phyloP scores from a whole-genome alignment of 2,797 vertebrate genomes.

The Pipistrellus kuhlii region DNA sequence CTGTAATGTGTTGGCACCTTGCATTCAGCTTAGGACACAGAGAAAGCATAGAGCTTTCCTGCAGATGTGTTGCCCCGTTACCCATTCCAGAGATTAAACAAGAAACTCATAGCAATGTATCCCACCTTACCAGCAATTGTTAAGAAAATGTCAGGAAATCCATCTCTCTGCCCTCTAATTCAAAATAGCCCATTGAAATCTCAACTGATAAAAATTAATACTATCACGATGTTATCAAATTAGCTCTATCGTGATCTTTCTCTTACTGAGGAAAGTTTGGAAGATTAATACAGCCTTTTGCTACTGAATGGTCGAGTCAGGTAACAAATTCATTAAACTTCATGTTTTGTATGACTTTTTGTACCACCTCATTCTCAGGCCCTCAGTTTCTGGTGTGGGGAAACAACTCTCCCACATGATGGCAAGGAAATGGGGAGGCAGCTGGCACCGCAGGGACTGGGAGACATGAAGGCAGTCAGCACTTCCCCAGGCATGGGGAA shows the following conservation, averaged over 20 bases:
- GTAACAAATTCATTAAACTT: background rate
- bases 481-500: background rate
- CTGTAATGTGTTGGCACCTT: background rate
- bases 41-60: background rate
- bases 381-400: background rate
- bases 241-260: background rate
- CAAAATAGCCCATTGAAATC: background rate
- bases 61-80: background rate
- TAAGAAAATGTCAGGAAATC: background rate
- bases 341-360: background rate
- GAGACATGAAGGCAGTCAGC: background rate
- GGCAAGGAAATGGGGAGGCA: background rate
- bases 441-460: too few species aligned
- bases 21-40: background rate
- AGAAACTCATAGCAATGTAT: background rate
- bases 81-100: background rate
- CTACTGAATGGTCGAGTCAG: background rate
- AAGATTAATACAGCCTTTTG: background rate
- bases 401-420: background rate
- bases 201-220: background rate
- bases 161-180: background rate
- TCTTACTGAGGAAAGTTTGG: background rate
- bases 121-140: background rate
- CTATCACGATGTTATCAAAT: background rate
- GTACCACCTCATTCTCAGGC: background rate